Evolutionary conservation across 2,888 invertebrate species (phyloP).

Genomic region (Tiliacea citrago): DNA sequence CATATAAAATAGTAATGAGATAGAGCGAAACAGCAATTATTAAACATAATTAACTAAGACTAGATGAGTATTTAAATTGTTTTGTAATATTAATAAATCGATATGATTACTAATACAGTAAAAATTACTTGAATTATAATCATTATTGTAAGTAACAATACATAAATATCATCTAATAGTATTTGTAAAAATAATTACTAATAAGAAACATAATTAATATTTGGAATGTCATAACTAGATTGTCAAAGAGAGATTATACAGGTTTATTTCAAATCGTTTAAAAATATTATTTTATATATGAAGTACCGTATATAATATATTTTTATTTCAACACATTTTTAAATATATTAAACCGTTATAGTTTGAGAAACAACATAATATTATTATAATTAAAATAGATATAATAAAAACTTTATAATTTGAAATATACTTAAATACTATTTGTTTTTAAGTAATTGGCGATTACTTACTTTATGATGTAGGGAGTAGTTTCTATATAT

Average conservation of each 20-base stretch:
- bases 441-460: slow-evolving; percentile 48
- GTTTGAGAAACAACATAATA: background rate
- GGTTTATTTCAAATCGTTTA: background rate
- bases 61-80: slow-evolving; percentile 59
- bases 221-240: slow-evolving; percentile 51
- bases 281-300: background rate
- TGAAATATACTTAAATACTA: background rate
- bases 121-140: slow-evolving; percentile 19
- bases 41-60: slow-evolving; percentile 29
- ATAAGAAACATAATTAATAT: slow-evolving; percentile 10
- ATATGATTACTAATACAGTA: slow-evolving; percentile 10
- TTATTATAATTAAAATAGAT: background rate
- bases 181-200: slow-evolving; percentile 10
- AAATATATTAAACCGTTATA: background rate
- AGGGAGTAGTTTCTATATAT: slow-evolving; percentile 51
- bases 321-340: slow-evolving; percentile 9
- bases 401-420: background rate
- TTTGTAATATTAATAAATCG: background rate
- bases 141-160: slow-evolving; percentile 10
- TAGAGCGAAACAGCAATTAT: slow-evolving; percentile 25
- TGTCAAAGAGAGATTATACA: slow-evolving; percentile 28
- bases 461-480: slow-evolving; percentile 30
- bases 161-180: background rate
- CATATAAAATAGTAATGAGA: slow-evolving; percentile 34
- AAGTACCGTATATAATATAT: too few relatives aligned